A percentile compares a stretch with the other conserved stretches of the same genome.
These are phyloP conservation scores for Larimichthys crocea DNA, from an alignment of 2,113 vertebrate species.

Conservation along the genomic window DNA sequence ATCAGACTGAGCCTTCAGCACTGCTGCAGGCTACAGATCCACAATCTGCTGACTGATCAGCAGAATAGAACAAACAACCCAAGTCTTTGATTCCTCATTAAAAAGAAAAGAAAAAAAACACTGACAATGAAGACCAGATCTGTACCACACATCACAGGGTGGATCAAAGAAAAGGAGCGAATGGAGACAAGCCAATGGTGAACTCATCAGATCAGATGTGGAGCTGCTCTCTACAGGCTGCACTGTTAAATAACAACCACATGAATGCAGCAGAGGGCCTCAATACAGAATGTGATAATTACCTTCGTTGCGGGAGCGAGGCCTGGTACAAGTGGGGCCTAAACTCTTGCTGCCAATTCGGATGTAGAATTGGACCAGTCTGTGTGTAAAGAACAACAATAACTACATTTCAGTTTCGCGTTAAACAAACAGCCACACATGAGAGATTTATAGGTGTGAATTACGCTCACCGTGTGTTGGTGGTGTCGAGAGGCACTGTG, in stretches of 20 bases:
- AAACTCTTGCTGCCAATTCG: constrained; percentile 94
- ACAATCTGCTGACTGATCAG: constrained; percentile 28
- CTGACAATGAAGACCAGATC: neutral
- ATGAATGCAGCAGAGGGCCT: constrained; percentile 54
- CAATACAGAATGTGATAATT: constrained; percentile 42
- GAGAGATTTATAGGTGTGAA: neutral
- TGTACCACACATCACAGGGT: constrained; percentile 24
- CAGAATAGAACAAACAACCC: constrained; percentile 12
- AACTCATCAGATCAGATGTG: constrained; percentile 10
- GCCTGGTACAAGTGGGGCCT: constrained; percentile 92
- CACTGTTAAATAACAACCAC: constrained; percentile 39
- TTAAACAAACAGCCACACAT: neutral
- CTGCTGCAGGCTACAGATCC: constrained; percentile 41
- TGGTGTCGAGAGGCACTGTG: constrained; percentile 94
- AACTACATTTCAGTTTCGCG: neutral
- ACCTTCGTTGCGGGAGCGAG: constrained; percentile 97
- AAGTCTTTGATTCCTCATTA: constrained; percentile 17
- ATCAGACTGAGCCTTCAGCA: constrained; percentile 31
- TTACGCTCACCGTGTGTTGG: constrained; percentile 88
- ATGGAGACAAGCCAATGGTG: constrained; percentile 23
- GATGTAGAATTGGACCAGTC: constrained; percentile 96
- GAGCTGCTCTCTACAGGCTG: constrained; percentile 19
- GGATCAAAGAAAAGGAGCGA: constrained; percentile 37
- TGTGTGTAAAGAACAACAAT: constrained; percentile 57
- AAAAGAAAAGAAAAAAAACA: neutral